phyloP scores from a whole-genome alignment of 1,140 invertebrate species.

The Metopolophium dirhodum region DNA sequence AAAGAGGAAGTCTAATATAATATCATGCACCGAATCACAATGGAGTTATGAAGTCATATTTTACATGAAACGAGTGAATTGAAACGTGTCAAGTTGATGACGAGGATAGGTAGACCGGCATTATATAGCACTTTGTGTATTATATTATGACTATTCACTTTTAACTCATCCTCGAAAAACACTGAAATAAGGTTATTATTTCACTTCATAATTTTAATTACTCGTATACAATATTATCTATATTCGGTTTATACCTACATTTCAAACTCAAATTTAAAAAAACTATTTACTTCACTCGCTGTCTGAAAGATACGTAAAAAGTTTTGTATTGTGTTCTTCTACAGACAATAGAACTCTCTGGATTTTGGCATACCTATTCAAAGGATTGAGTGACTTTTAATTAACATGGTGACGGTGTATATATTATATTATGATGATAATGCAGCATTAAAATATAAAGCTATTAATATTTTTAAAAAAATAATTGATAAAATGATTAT shows the following conservation, averaged over 20 bases:
- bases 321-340: background rate
- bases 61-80: too few relatives aligned
- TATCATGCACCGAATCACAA: too few relatives aligned
- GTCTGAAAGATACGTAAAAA: background rate
- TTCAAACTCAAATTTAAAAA: background rate
- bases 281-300: background rate
- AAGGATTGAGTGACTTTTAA: slow-evolving; percentile 11
- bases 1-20: too few relatives aligned
- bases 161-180: background rate
- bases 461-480: background rate
- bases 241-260: background rate
- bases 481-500: background rate
- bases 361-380: background rate
- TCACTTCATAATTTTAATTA: background rate
- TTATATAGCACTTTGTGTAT: background rate
- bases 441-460: background rate
- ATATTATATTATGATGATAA: background rate
- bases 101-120: too few relatives aligned
- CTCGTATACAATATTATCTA: background rate
- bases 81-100: too few relatives aligned
- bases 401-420: background rate
- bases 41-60: too few relatives aligned
- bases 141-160: background rate
- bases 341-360: background rate
- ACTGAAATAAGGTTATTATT: background rate